Conservation (phyloP, 2,113 vertebrate species). For the Sinocyclocheilus rhinocerous region DNA sequence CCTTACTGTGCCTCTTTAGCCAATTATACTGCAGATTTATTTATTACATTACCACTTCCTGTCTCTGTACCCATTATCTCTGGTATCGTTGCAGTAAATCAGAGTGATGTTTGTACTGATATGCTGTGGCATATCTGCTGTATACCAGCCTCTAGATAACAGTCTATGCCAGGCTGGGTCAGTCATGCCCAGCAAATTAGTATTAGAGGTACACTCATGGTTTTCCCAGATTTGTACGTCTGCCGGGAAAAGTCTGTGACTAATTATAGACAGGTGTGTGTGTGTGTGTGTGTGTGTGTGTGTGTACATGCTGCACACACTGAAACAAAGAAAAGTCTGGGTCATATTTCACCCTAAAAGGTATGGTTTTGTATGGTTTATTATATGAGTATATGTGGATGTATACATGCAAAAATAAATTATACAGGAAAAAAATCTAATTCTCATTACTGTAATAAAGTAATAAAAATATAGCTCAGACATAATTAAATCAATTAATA, state of each 20-base stretch:
- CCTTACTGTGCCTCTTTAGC: not conserved
- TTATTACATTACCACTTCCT: slow-evolving; percentile 34
- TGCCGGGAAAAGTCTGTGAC: slow-evolving; percentile 52
- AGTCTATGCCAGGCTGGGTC: not conserved
- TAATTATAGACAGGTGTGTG: slow-evolving; percentile 54
- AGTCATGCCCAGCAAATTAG: slow-evolving; percentile 11
- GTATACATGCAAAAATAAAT: not conserved
- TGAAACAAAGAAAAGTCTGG: not conserved
- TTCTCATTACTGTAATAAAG: not conserved
- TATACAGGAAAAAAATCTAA: not conserved
- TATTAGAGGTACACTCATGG: slow-evolving; percentile 32
- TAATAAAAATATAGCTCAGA: not conserved
- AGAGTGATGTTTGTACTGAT: slow-evolving; percentile 13
- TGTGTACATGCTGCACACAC: slow-evolving; percentile 32
- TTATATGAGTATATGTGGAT: not conserved
- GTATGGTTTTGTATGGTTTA: not conserved
- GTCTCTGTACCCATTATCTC: slow-evolving; percentile 5
- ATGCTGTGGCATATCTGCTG: not conserved
- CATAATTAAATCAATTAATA: not conserved
- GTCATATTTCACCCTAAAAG: not conserved
- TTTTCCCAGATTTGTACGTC: slow-evolving; percentile 27
- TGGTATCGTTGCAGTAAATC: slow-evolving; percentile 13
- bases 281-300: slow-evolving; percentile 37
- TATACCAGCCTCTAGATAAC: slow-evolving; percentile 32
- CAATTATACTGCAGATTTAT: slow-evolving; percentile 17